A percentile compares a stretch with the other conserved stretches of the same genome.
These are phyloP conservation scores for Bhutanitis thaidina DNA, from an alignment of 2,888 invertebrate genomes.

Conservation along the genomic window DNA sequence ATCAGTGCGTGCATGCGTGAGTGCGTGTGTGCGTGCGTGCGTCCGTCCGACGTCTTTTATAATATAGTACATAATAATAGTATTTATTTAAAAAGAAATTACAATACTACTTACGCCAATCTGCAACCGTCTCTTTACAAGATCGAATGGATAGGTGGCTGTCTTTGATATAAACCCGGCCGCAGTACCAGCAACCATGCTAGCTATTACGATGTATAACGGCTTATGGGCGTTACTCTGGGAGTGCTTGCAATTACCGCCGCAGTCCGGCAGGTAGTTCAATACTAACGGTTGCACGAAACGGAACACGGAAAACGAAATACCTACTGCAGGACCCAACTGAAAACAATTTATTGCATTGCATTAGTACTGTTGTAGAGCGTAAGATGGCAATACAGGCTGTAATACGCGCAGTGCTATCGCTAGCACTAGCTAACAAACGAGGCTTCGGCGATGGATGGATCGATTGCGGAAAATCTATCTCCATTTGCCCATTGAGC, in stretches of 20 bases:
- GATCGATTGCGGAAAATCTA: no score
- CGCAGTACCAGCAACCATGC: slow-evolving; percentile 80
- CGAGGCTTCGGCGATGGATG: no score
- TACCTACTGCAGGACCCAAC: slow-evolving; percentile 63
- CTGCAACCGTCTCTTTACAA: slow-evolving; percentile 91
- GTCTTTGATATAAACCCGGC: slow-evolving; percentile 90
- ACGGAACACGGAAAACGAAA: slow-evolving; percentile 59
- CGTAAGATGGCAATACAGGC: no score
- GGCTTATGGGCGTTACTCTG: slow-evolving; percentile 33
- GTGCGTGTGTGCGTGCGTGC: no score
- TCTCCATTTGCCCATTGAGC: no score
- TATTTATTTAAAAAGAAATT: no score
- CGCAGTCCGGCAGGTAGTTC: slow-evolving; percentile 27
- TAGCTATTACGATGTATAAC: slow-evolving; percentile 49
- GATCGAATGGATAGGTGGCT: slow-evolving; percentile 91
- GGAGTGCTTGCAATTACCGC: slow-evolving; percentile 18
- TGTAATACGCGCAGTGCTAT: no score
- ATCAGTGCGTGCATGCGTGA: no score
- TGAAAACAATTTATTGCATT: slow-evolving; percentile 31
- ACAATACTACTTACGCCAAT: slow-evolving; percentile 84
- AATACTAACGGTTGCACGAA: slow-evolving; percentile 45
- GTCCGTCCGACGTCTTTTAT: no score
- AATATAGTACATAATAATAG: no score
- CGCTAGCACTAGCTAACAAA: no score
- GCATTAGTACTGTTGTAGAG: neutral